These are phyloP conservation scores for Syndactyla subalaris DNA, from an alignment of 2,797 vertebrate species.

Conservation along the genomic window DNA sequence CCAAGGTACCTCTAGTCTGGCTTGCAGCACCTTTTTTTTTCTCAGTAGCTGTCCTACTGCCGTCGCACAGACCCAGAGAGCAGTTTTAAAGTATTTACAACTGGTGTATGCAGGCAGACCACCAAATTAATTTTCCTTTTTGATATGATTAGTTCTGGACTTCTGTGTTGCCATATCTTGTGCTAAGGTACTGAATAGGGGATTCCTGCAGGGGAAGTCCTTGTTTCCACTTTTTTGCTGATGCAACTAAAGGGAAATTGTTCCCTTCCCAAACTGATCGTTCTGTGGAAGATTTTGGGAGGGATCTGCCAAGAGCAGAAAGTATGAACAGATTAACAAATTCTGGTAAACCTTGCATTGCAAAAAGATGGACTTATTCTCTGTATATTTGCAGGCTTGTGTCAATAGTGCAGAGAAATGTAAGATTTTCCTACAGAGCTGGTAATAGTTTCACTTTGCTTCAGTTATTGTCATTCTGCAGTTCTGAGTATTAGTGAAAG, in stretches of 20 bases:
- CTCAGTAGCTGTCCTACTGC: not conserved
- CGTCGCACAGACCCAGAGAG: not conserved
- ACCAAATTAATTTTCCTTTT: slow-evolving; percentile 64
- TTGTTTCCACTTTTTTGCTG: not conserved
- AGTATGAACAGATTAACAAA: slow-evolving; percentile 6
- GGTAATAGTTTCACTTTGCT: not conserved
- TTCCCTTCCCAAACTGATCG: not conserved
- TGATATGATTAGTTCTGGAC: slow-evolving; percentile 63
- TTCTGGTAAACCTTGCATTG: not conserved
- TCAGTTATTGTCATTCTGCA: not conserved
- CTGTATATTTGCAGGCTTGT: not conserved
- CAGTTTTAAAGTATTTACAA: slow-evolving; percentile 41
- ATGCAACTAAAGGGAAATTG: not conserved
- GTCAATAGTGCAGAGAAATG: not conserved
- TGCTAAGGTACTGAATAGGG: not conserved
- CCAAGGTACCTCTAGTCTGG: slow-evolving; percentile 46
- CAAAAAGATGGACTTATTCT: not conserved
- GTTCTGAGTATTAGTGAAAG: not conserved
- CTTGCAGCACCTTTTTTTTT: not conserved
- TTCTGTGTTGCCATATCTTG: not conserved
- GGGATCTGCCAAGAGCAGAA: not conserved
- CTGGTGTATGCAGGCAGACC: not conserved
- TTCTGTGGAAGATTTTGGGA: slow-evolving; percentile 2
- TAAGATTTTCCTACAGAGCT: not conserved
- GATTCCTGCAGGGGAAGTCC: slow-evolving; percentile 7